Evolutionary conservation across 2,888 invertebrate genomes (phyloP).

Genomic region (Epirrita christyi): DNA sequence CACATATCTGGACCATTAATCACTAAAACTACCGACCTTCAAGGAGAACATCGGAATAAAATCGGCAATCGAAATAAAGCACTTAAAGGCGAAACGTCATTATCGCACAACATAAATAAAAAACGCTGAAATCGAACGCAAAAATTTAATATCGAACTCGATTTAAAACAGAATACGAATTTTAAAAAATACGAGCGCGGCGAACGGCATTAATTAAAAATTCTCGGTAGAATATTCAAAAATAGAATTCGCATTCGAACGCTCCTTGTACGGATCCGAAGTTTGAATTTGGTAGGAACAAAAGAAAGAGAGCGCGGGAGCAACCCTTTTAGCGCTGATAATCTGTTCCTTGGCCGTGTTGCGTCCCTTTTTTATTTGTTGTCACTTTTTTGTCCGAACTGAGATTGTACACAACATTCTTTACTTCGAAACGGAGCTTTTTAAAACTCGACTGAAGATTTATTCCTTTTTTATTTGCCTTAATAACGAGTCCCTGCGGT

Average conservation of each 20-base stretch:
- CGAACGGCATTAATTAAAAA: conserved; percentile 84
- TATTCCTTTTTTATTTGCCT: conserved; percentile 78
- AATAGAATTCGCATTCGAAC: conserved; percentile 84
- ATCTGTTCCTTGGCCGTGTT: conserved; percentile 83
- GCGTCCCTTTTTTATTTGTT: conserved; percentile 78
- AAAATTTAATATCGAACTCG: conserved; percentile 84
- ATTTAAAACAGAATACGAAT: conserved; percentile 83
- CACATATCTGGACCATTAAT: conserved; percentile 83
- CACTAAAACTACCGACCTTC: conserved; percentile 83
- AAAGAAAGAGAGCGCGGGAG: conserved; percentile 82
- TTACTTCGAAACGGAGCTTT: conserved; percentile 84
- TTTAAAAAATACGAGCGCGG: conserved; percentile 81
- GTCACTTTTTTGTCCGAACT: conserved; percentile 84
- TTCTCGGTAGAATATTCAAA: conserved; percentile 85
- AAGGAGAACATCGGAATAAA: conserved; percentile 81
- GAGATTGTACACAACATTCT: conserved; percentile 85
- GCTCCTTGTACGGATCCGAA: conserved; percentile 82
- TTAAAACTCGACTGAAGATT: conserved; percentile 74
- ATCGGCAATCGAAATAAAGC: conserved; percentile 85
- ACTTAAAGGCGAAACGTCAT: conserved; percentile 85
- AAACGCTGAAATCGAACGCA: conserved; percentile 81
- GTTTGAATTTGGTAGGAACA: conserved; percentile 84
- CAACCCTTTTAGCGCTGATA: conserved; percentile 85
- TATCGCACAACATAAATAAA: conserved; percentile 84
- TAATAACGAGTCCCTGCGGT: conserved; percentile 74